Evolutionary conservation across 30 jellyfish, hydroid and myxozoan species (phyloP).

Genomic region (Aurelia sp.): DNA sequence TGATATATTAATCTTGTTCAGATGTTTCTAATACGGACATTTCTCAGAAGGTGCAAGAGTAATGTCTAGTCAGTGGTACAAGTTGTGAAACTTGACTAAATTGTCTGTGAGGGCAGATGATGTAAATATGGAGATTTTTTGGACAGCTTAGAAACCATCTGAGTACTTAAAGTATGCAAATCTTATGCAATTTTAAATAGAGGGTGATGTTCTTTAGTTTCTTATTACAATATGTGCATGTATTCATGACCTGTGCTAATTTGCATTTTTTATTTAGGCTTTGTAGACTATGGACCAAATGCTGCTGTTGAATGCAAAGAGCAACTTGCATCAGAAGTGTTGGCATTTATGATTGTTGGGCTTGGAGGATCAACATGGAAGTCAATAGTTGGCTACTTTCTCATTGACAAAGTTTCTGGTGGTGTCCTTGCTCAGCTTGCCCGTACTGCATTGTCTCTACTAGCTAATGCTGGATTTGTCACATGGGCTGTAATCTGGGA

Average conservation of each 20-base stretch:
- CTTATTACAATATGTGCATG: not conserved
- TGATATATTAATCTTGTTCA: too few relatives aligned
- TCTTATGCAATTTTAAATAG: constrained; percentile 1
- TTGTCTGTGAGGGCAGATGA: too few relatives aligned
- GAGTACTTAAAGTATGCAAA: not conserved
- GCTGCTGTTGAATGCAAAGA: constrained; percentile 24
- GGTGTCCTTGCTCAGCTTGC: constrained; percentile 29
- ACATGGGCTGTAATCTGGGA: constrained; percentile 43
- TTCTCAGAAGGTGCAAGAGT: too few relatives aligned
- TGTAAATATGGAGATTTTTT: not conserved
- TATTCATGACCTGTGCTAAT: not conserved
- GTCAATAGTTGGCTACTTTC: constrained; percentile 11
- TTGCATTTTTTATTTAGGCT: not conserved
- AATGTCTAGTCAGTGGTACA: too few relatives aligned
- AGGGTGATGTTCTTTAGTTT: constrained; percentile 6
- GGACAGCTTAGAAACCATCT: not conserved
- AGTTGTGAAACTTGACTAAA: too few relatives aligned
- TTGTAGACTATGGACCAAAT: constrained; percentile 33
- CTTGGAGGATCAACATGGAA: constrained; percentile 16
- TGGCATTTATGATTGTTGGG: constrained; percentile 32
- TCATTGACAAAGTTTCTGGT: constrained; percentile 19
- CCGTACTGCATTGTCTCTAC: constrained; percentile 40
- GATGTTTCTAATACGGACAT: too few relatives aligned
- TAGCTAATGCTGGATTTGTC: constrained; percentile 39
- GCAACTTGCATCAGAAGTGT: constrained; percentile 10